phyloP scores from a whole-genome alignment of 2,888 invertebrate genomes.

The Orthonevra nobilis region DNA sequence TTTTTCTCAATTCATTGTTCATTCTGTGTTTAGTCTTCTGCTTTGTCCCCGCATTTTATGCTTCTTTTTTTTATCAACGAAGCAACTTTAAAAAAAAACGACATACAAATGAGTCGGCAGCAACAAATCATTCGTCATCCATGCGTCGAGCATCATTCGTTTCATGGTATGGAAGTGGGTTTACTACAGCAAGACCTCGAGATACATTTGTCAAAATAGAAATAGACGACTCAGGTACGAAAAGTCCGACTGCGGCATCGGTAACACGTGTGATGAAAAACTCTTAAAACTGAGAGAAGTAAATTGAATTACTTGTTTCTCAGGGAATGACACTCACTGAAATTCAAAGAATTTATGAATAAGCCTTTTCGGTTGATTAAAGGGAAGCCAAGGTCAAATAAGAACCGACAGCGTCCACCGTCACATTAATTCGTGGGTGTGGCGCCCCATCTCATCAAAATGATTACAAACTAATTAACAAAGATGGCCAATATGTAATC shows the following conservation, averaged over 20 bases:
- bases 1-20: conserved; percentile 32
- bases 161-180: neutral
- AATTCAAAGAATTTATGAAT: conserved; percentile 43
- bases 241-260: too few species aligned
- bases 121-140: conserved; percentile 41
- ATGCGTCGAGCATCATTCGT: neutral
- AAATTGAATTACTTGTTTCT: neutral
- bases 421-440: conserved; percentile 35
- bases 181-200: neutral
- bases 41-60: neutral
- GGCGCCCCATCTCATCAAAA: conserved; percentile 1
- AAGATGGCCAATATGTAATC: conserved; percentile 6
- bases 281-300: neutral
- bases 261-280: conserved; percentile 26
- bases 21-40: conserved; percentile 24
- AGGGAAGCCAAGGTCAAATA: conserved; percentile 39
- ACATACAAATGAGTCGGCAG: conserved; percentile 7
- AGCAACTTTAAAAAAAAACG: neutral
- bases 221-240: neutral
- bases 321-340: neutral
- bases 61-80: neutral
- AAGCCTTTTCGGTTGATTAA: conserved; percentile 12
- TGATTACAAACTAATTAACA: conserved; percentile 19
- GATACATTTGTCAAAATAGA: conserved; percentile 7
- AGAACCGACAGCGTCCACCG: too few species aligned